Evolutionary conservation across 2,113 vertebrate genomes (phyloP).

Genomic region (Amazona guildingii): DNA sequence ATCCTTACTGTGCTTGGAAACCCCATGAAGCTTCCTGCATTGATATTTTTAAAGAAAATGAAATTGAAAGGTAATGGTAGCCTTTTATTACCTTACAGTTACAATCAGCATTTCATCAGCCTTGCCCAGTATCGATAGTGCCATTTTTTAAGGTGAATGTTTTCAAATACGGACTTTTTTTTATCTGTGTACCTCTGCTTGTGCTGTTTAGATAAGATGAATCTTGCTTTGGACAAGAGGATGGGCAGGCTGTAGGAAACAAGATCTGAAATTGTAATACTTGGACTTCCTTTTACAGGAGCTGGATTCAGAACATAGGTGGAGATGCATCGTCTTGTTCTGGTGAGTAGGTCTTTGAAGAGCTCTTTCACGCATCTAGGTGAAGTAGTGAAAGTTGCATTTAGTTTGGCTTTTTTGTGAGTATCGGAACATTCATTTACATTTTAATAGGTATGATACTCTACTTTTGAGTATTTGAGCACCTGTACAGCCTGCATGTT

Average conservation of each 20-base stretch:
- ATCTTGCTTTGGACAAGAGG: not conserved
- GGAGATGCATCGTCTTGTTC: constrained; percentile 86
- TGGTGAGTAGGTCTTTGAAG: constrained; percentile 61
- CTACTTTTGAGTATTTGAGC: not conserved
- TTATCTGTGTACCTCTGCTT: not conserved
- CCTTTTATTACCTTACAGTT: not conserved
- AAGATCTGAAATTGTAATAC: not conserved
- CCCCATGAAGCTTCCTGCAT: constrained; percentile 66
- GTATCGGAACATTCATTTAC: not conserved
- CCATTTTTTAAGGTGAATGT: not conserved
- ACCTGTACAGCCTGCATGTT: not conserved
- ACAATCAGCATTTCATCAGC: not conserved
- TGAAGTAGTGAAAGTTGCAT: not conserved
- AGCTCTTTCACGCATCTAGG: not conserved
- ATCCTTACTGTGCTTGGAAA: constrained; percentile 96
- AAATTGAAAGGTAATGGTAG: constrained; percentile 66
- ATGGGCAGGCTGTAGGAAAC: not conserved
- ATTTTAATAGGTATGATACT: not conserved
- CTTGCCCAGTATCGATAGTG: not conserved
- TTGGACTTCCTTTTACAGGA: constrained; percentile 74
- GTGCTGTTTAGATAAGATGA: not conserved
- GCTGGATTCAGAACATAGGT: constrained; percentile 84
- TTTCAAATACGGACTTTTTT: not conserved
- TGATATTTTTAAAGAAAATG: constrained; percentile 68
- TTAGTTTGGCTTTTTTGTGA: not conserved